phyloP scores from a whole-genome alignment of 2,888 invertebrate species.

The Drosophila trichaetosa region DNA sequence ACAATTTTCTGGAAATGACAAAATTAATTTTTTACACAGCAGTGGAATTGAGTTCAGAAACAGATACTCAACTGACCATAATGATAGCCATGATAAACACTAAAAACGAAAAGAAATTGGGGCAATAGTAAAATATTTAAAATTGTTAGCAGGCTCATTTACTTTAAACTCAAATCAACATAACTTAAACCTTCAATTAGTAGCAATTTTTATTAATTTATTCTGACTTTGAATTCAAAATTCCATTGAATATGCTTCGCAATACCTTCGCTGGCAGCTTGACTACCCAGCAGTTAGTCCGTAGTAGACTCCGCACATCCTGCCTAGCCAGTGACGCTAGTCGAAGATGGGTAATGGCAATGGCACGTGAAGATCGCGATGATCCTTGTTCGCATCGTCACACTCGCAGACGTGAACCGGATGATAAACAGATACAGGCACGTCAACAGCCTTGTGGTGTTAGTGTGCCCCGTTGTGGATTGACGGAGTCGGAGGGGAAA shows the following conservation, averaged over 20 bases:
- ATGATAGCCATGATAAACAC: neutral
- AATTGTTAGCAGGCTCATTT: neutral
- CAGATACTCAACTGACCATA: neutral
- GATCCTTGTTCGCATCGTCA: neutral
- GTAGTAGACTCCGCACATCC: too few relatives aligned
- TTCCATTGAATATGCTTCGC: slow-evolving; percentile 27
- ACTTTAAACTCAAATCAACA: neutral
- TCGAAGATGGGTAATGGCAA: neutral
- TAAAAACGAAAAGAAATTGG: too few relatives aligned
- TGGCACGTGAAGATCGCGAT: neutral
- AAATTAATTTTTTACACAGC: slow-evolving; percentile 47
- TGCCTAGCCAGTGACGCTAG: neutral
- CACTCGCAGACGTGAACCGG: neutral
- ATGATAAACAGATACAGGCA: slow-evolving; percentile 1
- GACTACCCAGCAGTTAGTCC: neutral
- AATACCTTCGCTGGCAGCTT: neutral
- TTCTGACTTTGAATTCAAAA: slow-evolving; percentile 20
- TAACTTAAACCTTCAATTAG: neutral
- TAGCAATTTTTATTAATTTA: neutral
- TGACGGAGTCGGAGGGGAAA: neutral
- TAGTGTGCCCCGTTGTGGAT: neutral
- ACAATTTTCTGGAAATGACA: slow-evolving; percentile 22
- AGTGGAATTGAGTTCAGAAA: neutral
- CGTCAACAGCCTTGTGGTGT: slow-evolving; percentile 6
- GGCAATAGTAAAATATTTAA: neutral